Percentiles rank a stretch among this genome's conserved stretches.
Conservation (phyloP, 2,888 invertebrate species). For the Rhogogaster chlorosoma region DNA sequence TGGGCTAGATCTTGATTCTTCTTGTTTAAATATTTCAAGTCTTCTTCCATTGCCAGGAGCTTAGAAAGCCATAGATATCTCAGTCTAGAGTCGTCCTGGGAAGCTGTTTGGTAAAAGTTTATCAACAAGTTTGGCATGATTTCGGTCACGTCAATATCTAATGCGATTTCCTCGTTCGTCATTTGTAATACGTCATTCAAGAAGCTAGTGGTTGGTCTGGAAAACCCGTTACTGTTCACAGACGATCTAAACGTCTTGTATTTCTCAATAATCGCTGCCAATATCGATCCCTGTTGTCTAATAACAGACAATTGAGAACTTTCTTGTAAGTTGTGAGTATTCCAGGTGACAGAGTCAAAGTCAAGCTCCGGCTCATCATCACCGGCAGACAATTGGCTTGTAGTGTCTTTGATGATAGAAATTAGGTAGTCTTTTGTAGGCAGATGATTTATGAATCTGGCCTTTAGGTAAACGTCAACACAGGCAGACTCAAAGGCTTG, state of each 20-base stretch:
- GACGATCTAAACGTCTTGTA: neutral
- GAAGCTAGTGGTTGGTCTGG: conserved; percentile 52
- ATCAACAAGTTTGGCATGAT: conserved; percentile 73
- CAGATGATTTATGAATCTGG: conserved; percentile 77
- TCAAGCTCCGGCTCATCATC: conserved; percentile 64
- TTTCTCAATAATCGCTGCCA: conserved; percentile 31
- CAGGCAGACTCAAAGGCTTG: conserved; percentile 82
- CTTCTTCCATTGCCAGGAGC: conserved; percentile 51
- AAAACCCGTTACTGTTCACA: neutral
- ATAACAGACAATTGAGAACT: conserved; percentile 80
- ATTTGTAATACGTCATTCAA: conserved; percentile 64
- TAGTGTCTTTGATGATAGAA: conserved; percentile 79
- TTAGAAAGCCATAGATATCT: conserved; percentile 69
- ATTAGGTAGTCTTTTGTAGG: conserved; percentile 77
- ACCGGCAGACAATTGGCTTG: conserved; percentile 70
- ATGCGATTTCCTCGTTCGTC: neutral
- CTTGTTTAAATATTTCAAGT: conserved; percentile 52
- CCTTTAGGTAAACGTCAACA: conserved; percentile 84
- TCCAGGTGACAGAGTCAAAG: conserved; percentile 73
- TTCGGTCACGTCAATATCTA: conserved; percentile 48
- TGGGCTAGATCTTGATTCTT: conserved; percentile 57
- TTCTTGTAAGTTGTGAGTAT: conserved; percentile 78
- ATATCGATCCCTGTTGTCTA: conserved; percentile 80
- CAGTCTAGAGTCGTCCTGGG: conserved; percentile 71
- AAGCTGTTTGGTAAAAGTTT: conserved; percentile 76